Evolutionary conservation across 2,113 vertebrate species (phyloP).

Genomic region (Xiphophorus couchianus): DNA sequence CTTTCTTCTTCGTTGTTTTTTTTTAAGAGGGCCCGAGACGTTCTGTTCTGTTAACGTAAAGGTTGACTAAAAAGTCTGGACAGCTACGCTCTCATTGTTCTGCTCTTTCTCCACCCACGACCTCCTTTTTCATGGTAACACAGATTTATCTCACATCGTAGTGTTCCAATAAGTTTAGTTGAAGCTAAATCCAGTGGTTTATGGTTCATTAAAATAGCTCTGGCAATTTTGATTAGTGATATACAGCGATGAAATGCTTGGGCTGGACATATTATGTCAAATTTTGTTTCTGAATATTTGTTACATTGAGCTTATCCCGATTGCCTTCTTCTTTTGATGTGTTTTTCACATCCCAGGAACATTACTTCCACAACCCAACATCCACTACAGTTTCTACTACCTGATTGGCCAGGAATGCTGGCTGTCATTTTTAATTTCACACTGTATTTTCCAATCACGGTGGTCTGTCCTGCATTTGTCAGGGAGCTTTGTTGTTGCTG

Average conservation of each 20-base stretch:
- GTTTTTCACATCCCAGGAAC: slow-evolving; percentile 17
- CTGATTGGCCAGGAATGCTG: slow-evolving; percentile 61
- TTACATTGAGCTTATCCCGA: slow-evolving; percentile 26
- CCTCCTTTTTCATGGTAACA: too few relatives aligned
- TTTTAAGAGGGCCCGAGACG: too few relatives aligned
- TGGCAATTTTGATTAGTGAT: slow-evolving; percentile 31
- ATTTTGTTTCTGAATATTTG: background rate
- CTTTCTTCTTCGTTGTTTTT: too few relatives aligned
- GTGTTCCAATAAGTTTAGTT: background rate
- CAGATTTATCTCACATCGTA: too few relatives aligned
- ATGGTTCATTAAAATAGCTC: background rate
- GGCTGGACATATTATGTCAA: slow-evolving; percentile 31
- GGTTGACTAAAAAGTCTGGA: too few relatives aligned
- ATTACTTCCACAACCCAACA: slow-evolving; percentile 36
- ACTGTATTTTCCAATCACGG: slow-evolving; percentile 62
- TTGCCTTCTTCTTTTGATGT: slow-evolving; percentile 18
- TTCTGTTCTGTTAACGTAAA: too few relatives aligned
- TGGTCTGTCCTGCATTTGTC: slow-evolving; percentile 64
- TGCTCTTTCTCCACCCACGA: too few relatives aligned
- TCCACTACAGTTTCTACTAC: slow-evolving; percentile 45
- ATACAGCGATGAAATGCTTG: slow-evolving; percentile 21
- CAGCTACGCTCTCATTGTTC: too few relatives aligned
- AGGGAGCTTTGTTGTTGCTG: slow-evolving; percentile 58
- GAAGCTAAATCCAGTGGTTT: background rate
- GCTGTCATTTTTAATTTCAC: slow-evolving; percentile 76